Evolutionary conservation across 2,888 invertebrate genomes (phyloP), one percentile per base, ranked within the genome.

Genomic region (Acrobasis consociella): DNA sequence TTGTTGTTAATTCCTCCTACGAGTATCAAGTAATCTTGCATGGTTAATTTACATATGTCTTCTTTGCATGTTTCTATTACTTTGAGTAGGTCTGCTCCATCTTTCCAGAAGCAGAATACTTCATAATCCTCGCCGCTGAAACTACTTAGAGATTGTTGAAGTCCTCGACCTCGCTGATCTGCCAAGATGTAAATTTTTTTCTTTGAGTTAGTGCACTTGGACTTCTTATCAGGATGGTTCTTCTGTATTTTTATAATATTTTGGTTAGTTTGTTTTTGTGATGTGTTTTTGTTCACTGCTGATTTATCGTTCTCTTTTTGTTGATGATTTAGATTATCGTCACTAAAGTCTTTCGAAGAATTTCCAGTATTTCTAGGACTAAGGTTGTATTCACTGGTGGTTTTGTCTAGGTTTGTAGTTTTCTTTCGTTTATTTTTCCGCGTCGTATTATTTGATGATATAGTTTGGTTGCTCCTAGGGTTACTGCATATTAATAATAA

Each of bases 311-410:
- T 52, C 5, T 52, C 9, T 16, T 22, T 11, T 52, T 52, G 11
- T 39, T 39, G 11, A 39, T 39, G 10, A 52, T 52, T 31, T 52
- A 17, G 22, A 13, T 1, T 52, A 1, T 22, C 5, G 2, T 52
- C 22, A 0, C 22, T 11, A 2, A 22, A 22, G 31, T 52, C 31
- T 7, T n/a, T n/a, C n/a, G n/a, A n/a, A n/a, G n/a, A n/a, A n/a
- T n/a, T n/a, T n/a, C n/a, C n/a, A n/a, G n/a, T 52, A 58, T 58
- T 58, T 58, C 58, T 58, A 7, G 58, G 58, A 13, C 58, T 58
- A 17, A 58, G 16, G 17, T 58, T 58, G 17, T 58, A 58, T 17
- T 58, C 39, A 58, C 17, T 2, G 17, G n/a, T 46, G 10, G 58
- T 58, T 10, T 42, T 58, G 16, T 58, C 58, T 13, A 39, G 9